phyloP scores from a whole-genome alignment of 2,888 invertebrate genomes.

The Heterodera filipjevi region DNA sequence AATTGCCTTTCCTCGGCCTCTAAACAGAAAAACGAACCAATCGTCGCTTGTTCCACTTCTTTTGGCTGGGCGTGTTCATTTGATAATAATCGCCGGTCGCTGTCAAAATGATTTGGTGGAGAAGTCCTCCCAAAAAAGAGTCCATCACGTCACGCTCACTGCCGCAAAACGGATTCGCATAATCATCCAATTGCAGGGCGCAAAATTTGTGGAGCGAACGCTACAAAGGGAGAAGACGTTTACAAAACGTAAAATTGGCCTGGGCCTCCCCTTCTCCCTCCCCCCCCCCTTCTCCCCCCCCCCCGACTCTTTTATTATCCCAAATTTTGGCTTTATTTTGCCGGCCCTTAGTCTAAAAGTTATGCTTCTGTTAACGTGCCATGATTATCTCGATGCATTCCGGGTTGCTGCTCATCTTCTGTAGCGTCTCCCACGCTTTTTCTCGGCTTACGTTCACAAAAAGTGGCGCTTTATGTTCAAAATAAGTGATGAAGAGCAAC shows the following conservation, averaged over 20 bases:
- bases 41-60: conserved; percentile 47
- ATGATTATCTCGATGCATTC: conserved; percentile 71
- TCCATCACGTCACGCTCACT: conserved; percentile 66
- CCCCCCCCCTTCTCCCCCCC: too few species aligned
- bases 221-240: conserved; percentile 32
- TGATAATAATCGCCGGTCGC: conserved; percentile 65
- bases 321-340: too few species aligned
- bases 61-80: conserved; percentile 53
- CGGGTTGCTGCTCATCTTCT: conserved; percentile 70
- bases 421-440: conserved; percentile 70
- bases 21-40: background rate
- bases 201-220: conserved; percentile 52
- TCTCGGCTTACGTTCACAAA: conserved; percentile 65
- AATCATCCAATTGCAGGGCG: conserved; percentile 43
- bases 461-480: conserved; percentile 29
- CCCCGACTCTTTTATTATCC: too few species aligned
- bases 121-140: conserved; percentile 67
- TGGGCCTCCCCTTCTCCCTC: too few species aligned
- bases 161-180: conserved; percentile 22
- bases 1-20: background rate
- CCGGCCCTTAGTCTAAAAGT: too few species aligned
- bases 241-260: too few species aligned
- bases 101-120: conserved; percentile 69
- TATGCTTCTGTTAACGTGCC: conserved; percentile 46
- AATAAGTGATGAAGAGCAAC: background rate